A percentile compares a stretch with the other conserved stretches of the same genome.
These are phyloP conservation scores for Papilio machaon DNA, from an alignment of 1,140 invertebrate genomes.

Conservation along the genomic window DNA sequence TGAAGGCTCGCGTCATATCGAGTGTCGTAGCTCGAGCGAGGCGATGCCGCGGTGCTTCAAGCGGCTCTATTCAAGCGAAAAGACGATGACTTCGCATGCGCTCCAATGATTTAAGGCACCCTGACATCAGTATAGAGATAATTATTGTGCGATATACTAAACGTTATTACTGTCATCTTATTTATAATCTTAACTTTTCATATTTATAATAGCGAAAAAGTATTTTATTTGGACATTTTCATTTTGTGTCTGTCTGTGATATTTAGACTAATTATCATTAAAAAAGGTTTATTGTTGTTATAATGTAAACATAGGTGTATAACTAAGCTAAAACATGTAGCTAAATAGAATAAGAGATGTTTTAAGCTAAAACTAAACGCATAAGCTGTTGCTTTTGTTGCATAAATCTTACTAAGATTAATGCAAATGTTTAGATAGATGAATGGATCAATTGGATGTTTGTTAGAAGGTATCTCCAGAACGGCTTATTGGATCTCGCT, in stretches of 20 bases:
- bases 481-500: no score
- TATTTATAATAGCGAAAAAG: not conserved
- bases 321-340: not conserved
- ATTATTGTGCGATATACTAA: not conserved
- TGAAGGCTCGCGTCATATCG: not conserved
- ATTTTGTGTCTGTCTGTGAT: not conserved
- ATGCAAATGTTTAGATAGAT: no score
- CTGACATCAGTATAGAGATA: not conserved
- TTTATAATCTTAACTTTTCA: not conserved
- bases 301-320: not conserved
- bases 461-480: no score
- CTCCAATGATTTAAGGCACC: not conserved
- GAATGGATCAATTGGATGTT: no score
- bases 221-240: not conserved
- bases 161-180: not conserved
- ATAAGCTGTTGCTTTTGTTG: constrained; percentile 26
- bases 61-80: not conserved
- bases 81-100: not conserved
- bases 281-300: not conserved
- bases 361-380: not conserved
- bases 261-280: not conserved
- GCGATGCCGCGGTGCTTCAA: not conserved
- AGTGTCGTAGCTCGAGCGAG: not conserved
- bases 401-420: not conserved
- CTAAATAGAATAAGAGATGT: not conserved